phyloP scores from a whole-genome alignment of 92 coral and sea anemone genomes.

The Epizoanthus illoricatus region DNA sequence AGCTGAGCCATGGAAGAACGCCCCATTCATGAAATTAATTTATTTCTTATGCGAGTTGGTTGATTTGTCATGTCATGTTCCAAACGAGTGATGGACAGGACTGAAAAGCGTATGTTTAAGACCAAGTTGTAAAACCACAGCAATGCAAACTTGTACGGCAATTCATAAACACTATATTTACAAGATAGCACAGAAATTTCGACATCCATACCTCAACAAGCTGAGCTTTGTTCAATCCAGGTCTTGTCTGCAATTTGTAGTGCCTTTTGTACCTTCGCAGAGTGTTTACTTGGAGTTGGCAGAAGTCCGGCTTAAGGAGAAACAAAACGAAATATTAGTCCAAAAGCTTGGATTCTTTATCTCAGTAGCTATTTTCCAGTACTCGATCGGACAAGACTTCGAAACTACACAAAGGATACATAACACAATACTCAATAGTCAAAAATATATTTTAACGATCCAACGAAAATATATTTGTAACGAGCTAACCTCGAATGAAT shows the following conservation, averaged over 20 bases:
- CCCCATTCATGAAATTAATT: not conserved
- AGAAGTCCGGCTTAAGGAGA: slow-evolving; percentile 82
- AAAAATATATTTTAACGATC: not conserved
- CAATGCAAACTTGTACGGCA: not conserved
- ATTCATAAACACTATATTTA: not conserved
- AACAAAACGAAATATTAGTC: not conserved
- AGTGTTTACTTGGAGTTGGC: slow-evolving; percentile 94
- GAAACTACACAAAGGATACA: not conserved
- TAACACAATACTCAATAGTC: not conserved
- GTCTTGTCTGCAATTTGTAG: slow-evolving; percentile 94
- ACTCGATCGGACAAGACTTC: not conserved
- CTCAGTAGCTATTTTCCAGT: not conserved
- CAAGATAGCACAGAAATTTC: not conserved
- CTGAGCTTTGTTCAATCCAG: slow-evolving; percentile 96
- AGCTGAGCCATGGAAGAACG: slow-evolving; percentile 28
- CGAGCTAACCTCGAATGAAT: slow-evolving; percentile 73
- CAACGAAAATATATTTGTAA: not conserved
- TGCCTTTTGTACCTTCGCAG: slow-evolving; percentile 94
- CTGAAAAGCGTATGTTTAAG: not conserved
- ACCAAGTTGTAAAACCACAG: not conserved
- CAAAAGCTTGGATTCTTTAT: not conserved
- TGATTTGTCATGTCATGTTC: not conserved
- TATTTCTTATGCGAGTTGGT: not conserved
- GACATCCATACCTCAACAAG: slow-evolving; percentile 84
- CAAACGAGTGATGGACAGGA: not conserved